Evolutionary conservation across 2,113 vertebrate genomes (phyloP).

Genomic region (Amphilophus citrinellus): DNA sequence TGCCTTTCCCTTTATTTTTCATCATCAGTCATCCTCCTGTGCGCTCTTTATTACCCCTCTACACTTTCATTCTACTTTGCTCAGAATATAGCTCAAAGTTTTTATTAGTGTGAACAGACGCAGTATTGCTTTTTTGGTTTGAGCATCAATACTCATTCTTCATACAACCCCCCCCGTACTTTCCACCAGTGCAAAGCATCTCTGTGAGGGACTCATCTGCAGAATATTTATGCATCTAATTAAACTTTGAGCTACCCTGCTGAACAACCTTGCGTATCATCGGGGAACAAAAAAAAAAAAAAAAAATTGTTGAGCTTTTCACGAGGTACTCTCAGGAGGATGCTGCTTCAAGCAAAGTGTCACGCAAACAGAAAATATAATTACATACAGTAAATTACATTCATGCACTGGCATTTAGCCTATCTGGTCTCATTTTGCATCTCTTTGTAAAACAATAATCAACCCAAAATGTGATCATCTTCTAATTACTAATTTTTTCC

Average conservation of each 20-base stretch:
- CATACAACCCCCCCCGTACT: background rate
- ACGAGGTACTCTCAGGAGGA: constrained; percentile 16
- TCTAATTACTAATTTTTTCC: background rate
- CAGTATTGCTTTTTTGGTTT: background rate
- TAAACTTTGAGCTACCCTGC: constrained; percentile 37
- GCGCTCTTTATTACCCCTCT: background rate
- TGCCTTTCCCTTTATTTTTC: constrained; percentile 65
- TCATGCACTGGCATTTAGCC: background rate
- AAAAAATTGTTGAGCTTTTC: background rate
- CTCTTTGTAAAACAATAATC: background rate
- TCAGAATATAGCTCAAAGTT: constrained; percentile 28
- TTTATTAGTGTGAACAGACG: constrained; percentile 8
- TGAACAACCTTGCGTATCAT: background rate
- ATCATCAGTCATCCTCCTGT: constrained; percentile 43
- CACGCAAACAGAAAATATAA: constrained; percentile 15
- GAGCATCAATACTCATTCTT: background rate
- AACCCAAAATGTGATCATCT: background rate
- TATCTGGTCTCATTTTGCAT: constrained; percentile 3
- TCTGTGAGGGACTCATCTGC: constrained; percentile 5
- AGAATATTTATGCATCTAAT: constrained; percentile 54
- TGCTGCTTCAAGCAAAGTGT: constrained; percentile 16
- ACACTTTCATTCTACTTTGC: constrained; percentile 13
- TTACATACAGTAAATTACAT: background rate
- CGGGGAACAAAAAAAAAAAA: background rate
- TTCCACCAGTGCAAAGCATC: background rate